A percentile compares a stretch with the other conserved stretches of the same genome.
Conservation (phyloP, 2,888 invertebrate genomes). For the Ormyrus pomaceus region DNA sequence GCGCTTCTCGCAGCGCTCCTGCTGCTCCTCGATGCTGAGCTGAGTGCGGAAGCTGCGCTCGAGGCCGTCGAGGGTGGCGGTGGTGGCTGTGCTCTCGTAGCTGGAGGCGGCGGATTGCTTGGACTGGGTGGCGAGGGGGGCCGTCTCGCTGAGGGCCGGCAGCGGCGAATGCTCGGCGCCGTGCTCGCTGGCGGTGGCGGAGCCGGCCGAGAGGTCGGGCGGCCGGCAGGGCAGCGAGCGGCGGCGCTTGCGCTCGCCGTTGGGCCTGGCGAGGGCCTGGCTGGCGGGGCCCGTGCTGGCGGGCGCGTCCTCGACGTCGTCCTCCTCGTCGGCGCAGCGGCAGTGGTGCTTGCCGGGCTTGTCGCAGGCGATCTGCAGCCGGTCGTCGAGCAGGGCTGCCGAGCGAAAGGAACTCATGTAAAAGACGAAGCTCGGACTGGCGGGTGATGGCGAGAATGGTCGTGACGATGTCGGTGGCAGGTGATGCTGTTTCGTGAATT, state of each 20-base stretch:
- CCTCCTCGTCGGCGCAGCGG: slow-evolving; percentile 81
- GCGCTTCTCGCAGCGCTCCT: slow-evolving; percentile 62
- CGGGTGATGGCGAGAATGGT: slow-evolving; percentile 5
- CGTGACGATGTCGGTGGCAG: slow-evolving; percentile 15
- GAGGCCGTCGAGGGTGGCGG: slow-evolving; percentile 59
- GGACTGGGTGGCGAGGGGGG: slow-evolving; percentile 20
- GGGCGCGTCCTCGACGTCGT: slow-evolving; percentile 74
- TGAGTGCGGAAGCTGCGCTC: slow-evolving; percentile 68
- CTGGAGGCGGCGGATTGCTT: no score
- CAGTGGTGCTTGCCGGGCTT: slow-evolving; percentile 88
- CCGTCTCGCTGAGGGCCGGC: slow-evolving; percentile 60
- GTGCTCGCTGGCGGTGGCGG: not conserved
- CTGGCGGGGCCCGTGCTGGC: slow-evolving; percentile 69
- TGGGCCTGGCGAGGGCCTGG: slow-evolving; percentile 66
- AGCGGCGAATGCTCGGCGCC: slow-evolving; percentile 58
- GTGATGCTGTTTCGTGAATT: slow-evolving; percentile 18
- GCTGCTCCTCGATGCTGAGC: slow-evolving; percentile 65
- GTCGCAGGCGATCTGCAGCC: slow-evolving; percentile 84
- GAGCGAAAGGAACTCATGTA: slow-evolving; percentile 55
- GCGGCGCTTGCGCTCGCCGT: slow-evolving; percentile 71
- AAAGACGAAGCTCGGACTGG: slow-evolving; percentile 39
- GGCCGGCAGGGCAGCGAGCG: slow-evolving; percentile 72
- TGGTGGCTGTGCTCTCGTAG: no score
- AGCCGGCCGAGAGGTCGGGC: slow-evolving; percentile 63
- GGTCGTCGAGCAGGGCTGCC: slow-evolving; percentile 80